Evolutionary conservation across 2,113 vertebrate species (phyloP), one percentile per base, ranked within the genome.

Genomic region (Panthera leo): DNA sequence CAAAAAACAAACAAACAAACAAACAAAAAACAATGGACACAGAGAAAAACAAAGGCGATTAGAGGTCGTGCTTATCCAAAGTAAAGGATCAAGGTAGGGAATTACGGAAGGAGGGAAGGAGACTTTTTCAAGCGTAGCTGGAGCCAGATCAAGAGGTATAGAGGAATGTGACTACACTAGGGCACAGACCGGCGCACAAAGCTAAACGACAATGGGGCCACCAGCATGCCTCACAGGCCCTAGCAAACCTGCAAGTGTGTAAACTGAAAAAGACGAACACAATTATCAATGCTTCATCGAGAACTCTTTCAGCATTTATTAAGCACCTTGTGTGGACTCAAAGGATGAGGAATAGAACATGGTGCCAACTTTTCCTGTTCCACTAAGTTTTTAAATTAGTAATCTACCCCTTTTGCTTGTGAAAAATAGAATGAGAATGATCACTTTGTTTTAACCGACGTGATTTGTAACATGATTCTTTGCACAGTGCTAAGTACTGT

Each of bases 181-280:
- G n/a, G 65, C 48, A 70, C 73, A 89, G 73, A 29, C 14, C 12
- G n/a, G 48, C 76, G 42, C 10, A 48, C 80, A 84, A 34, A 65
- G 84, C 5, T 79, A 55, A 89, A 84, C 25, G 45, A 83, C 18
- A 79, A 86, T 76, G n/a, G 55, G 55, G 76, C 76, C 39, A 91
- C 42, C 23, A 31, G 53, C 55, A 89, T 3, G 34, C 34, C 71
- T 55, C 18, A 15, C 3, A 71, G 75, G 36, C 19, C 36, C 71
- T 67, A 79, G 96, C 48, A 78, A 87, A 10, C 53, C 31, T 90
- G 45, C 21, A 76, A 45, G 21, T 67, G 36, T 53, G 53, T 53
- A 82, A 70, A 76, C 45, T 88, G 90, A 70, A 95, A 78, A 95
- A 78, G 34, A 91, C 55, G 34, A 73, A 97, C 80, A 71, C 76